phyloP scores from a whole-genome alignment of 1,140 invertebrate genomes.

The Panagrolaimus sp. region DNA sequence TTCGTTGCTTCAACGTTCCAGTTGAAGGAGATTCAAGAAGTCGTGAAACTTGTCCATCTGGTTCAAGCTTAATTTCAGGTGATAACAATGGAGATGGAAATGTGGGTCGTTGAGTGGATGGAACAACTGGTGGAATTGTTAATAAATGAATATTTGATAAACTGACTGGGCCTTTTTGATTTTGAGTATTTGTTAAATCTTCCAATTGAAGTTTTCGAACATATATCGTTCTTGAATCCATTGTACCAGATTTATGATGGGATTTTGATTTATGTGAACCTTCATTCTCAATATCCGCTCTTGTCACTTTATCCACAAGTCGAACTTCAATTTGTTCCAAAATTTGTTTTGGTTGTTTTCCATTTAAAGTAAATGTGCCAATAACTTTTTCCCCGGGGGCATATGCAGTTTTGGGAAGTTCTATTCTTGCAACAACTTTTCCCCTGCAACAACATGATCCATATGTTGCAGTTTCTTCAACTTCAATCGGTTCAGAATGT shows the following conservation, averaged over 20 bases:
- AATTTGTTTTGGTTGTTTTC: slow-evolving; percentile 22
- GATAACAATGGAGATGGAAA: not conserved
- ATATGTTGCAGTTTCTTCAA: slow-evolving; percentile 27
- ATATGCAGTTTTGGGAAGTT: slow-evolving; percentile 34
- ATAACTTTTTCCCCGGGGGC: slow-evolving; percentile 37
- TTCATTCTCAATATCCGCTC: not conserved
- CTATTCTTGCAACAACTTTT: slow-evolving; percentile 37
- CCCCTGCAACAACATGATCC: slow-evolving; percentile 39
- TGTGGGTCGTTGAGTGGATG: slow-evolving; percentile 1
- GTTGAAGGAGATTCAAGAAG: slow-evolving; percentile 35
- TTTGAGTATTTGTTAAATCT: slow-evolving; percentile 23
- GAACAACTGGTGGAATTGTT: slow-evolving; percentile 18
- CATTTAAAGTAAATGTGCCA: slow-evolving; percentile 29
- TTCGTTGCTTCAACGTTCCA: slow-evolving; percentile 26
- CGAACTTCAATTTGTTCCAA: slow-evolving; percentile 41
- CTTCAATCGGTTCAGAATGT: slow-evolving; percentile 24
- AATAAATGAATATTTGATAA: slow-evolving; percentile 18
- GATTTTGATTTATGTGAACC: not conserved
- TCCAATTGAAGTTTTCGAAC: slow-evolving; percentile 22
- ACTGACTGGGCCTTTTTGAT: not conserved
- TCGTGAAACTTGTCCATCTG: slow-evolving; percentile 25
- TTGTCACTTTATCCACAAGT: slow-evolving; percentile 24
- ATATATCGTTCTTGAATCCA: slow-evolving; percentile 9
- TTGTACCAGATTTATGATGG: not conserved
- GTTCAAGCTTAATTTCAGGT: slow-evolving; percentile 3